Evolutionary conservation across 2,888 invertebrate genomes (phyloP), one percentile per base, ranked within the genome.

Genomic region (Thera obeliscata): DNA sequence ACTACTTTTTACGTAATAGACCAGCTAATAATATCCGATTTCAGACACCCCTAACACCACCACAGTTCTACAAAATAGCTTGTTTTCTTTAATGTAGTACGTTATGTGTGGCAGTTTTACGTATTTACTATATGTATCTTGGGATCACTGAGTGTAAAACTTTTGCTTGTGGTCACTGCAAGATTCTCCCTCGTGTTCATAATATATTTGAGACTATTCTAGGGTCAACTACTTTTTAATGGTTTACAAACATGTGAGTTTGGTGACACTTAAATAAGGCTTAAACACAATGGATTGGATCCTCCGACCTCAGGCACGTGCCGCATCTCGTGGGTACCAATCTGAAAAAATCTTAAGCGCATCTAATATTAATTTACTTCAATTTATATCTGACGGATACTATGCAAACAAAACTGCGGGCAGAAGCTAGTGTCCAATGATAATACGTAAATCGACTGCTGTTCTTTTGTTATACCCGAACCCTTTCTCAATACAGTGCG

Each of bases 401-500:
- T 12, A 49, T 12, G 49, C 3, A 12, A 49, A n/a, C n/a, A 49
- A 49, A 12, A 9, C 9, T 9, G 2, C 6, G 12, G 12, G n/a
- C 5, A 49, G 49, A n/a, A n/a, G n/a, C 49, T 49, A 3, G 4
- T 12, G 12, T 12, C 48, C 3, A 49, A 49, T 49, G 8, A 41
- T 9, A 46, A 46, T 9, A 58, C n/a, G 48, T n/a, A 58, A 8
- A 58, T 33, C 46, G 38, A 41, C 12, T 8, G 61, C 54, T 61
- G 35, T 50, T 41, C n/a, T 50, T n/a, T 35, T 50, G n/a, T 8
- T 8, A 12, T 22, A 60, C 33, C 57, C 60, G 33, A 71, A 77
- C 74, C 74, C 69, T 73, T 76, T 76, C 36, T 58, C 70, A 50
- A 72, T 70, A 79, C 77, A 81, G 67, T 71, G 77, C 63, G 75